These are phyloP conservation scores for Otis tarda DNA, from an alignment of 2,113 vertebrate genomes.

Conservation along the genomic window DNA sequence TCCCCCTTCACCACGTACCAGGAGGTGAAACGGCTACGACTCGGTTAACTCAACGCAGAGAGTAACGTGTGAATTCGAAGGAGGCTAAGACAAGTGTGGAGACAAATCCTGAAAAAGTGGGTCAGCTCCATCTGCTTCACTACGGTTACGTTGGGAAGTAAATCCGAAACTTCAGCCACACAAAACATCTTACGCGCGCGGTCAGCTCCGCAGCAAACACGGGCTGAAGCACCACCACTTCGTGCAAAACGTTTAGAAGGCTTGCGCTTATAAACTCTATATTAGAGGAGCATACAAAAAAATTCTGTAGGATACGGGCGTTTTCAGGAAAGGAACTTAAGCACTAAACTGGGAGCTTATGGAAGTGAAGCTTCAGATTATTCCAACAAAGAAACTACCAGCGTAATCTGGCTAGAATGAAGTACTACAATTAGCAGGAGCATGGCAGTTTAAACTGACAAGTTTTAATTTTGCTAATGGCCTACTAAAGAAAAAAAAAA, in stretches of 20 bases:
- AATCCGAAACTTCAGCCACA: not conserved
- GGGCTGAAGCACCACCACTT: not conserved
- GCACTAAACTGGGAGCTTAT: not conserved
- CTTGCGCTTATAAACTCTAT: rapidly evolving
- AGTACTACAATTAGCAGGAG: not conserved
- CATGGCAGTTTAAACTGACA: not conserved
- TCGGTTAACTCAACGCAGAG: not conserved
- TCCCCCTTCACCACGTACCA: not conserved
- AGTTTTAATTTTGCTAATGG: not conserved
- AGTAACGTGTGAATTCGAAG: not conserved
- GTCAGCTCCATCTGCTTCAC: not conserved
- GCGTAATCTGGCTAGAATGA: not conserved
- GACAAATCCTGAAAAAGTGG: not conserved
- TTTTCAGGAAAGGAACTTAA: not conserved
- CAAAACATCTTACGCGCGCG: rapidly evolving
- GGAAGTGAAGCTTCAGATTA: not conserved
- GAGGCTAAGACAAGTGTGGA: not conserved
- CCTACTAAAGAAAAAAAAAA: not conserved
- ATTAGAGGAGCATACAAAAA: too few species aligned
- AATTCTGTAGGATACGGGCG: rapidly evolving
- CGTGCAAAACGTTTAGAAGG: rapidly evolving
- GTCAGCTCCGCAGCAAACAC: not conserved
- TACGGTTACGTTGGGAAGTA: not conserved
- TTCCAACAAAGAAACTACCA: not conserved
- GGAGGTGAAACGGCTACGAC: not conserved